These are phyloP conservation scores for Macrosiphum euphorbiae DNA, from an alignment of 2,888 invertebrate species.

Conservation along the genomic window DNA sequence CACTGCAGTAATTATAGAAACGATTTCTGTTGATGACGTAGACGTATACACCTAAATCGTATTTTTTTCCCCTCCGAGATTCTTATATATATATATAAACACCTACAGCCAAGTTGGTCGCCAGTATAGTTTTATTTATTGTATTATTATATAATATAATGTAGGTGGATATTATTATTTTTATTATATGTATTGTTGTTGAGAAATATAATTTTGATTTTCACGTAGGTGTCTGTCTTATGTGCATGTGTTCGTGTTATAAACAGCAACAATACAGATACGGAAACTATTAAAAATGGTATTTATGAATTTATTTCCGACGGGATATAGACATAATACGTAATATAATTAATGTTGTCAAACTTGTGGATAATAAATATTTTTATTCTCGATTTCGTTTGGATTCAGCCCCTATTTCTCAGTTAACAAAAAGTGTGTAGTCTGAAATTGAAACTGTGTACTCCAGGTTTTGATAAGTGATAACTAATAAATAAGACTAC, in stretches of 20 bases:
- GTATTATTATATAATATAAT: slow-evolving; percentile 18
- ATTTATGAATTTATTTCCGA: not conserved
- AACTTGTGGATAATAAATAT: not conserved
- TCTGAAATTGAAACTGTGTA: too few species aligned
- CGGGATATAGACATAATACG: not conserved
- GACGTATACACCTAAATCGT: slow-evolving; percentile 10
- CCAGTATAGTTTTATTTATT: not conserved
- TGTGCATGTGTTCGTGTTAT: not conserved
- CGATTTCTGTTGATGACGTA: slow-evolving; percentile 58
- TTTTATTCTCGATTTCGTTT: not conserved
- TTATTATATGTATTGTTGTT: slow-evolving; percentile 14
- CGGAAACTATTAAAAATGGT: not conserved
- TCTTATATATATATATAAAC: slow-evolving; percentile 32
- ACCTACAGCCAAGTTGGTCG: slow-evolving; percentile 8
- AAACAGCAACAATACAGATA: not conserved
- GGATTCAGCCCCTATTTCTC: too few species aligned
- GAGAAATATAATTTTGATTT: not conserved
- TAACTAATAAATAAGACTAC: too few species aligned
- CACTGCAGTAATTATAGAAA: slow-evolving; percentile 63
- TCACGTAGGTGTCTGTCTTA: not conserved
- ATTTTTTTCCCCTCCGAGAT: slow-evolving; percentile 40
- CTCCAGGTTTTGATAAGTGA: too few species aligned
- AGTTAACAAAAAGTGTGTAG: too few species aligned
- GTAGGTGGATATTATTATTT: slow-evolving; percentile 14
- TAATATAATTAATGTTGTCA: not conserved